phyloP scores from a whole-genome alignment of 2,113 vertebrate genomes.

The Pomatostomus ruficeps region DNA sequence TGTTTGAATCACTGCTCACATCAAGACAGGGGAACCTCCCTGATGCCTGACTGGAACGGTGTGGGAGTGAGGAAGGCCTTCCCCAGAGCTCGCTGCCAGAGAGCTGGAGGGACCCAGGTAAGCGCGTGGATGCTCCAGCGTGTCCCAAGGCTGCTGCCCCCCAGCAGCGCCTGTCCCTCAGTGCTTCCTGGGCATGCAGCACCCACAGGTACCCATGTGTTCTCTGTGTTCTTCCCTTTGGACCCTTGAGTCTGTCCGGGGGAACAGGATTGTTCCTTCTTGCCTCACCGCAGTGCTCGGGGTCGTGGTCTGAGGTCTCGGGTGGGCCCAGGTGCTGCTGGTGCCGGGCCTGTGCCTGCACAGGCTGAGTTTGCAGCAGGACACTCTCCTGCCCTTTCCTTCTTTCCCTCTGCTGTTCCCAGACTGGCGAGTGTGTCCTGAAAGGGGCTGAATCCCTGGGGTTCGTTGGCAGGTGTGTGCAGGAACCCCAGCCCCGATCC shows the following conservation, averaged over 20 bases:
- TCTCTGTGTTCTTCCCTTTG: not conserved
- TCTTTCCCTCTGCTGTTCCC: not conserved
- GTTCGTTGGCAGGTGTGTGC: not conserved
- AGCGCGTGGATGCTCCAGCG: accelerated
- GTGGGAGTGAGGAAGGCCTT: not conserved
- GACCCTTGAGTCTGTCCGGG: not conserved
- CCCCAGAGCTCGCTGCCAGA: not conserved
- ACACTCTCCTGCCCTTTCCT: not conserved
- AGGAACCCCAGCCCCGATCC: accelerated
- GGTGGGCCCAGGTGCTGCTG: not conserved
- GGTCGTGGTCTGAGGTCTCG: accelerated
- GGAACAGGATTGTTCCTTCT: accelerated
- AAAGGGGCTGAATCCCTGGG: not conserved
- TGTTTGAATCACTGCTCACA: accelerated
- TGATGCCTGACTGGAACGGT: not conserved
- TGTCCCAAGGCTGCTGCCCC: not conserved
- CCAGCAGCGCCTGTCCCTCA: not conserved
- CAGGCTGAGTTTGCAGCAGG: not conserved
- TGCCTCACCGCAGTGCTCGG: not conserved
- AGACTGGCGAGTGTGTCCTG: accelerated
- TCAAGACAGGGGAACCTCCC: not conserved
- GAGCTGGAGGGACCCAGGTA: not conserved
- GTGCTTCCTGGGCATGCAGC: not conserved
- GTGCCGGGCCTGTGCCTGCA: not conserved
- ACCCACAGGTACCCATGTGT: not conserved